Evolutionary conservation across 2,797 vertebrate species (phyloP).

Genomic region (Zenarchopterus dispar): DNA sequence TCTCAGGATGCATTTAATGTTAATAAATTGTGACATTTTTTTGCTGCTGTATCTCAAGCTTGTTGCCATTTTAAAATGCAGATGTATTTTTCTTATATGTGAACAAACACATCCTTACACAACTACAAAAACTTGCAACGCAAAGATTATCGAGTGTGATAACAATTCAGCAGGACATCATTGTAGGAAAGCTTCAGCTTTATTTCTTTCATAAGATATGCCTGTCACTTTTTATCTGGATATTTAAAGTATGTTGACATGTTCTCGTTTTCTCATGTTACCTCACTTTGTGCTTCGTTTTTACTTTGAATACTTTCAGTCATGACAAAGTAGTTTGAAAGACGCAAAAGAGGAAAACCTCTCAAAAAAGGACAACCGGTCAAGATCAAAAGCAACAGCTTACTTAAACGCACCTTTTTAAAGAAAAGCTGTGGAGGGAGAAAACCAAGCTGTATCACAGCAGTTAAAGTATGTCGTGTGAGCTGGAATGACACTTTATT

Average conservation of each 20-base stretch:
- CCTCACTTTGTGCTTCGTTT: conserved; percentile 29
- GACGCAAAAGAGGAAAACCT: background rate
- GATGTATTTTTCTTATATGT: conserved; percentile 27
- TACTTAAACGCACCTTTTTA: background rate
- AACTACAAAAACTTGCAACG: background rate
- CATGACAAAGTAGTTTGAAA: background rate
- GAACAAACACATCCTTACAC: conserved; percentile 2
- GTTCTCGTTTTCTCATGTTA: conserved; percentile 20
- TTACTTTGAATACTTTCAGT: conserved; percentile 7
- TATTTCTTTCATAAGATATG: conserved; percentile 50
- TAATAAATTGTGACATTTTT: conserved; percentile 5
- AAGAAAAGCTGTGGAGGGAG: background rate
- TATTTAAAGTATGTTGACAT: conserved; percentile 5
- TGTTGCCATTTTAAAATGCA: background rate
- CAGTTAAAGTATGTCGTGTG: background rate
- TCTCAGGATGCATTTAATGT: conserved; percentile 16
- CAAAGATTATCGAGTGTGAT: conserved; percentile 6
- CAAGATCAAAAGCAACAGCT: background rate
- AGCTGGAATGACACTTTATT: conserved; percentile 41
- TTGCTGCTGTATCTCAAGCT: conserved; percentile 17
- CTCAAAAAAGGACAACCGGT: background rate
- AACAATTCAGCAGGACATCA: background rate
- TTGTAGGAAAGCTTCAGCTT: conserved; percentile 21
- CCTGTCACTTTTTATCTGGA: conserved; percentile 2
- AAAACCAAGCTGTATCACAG: background rate